A percentile compares a stretch with the other conserved stretches of the same genome.
Conservation (phyloP, 2,113 vertebrate genomes). For the Xiphias gladius region DNA sequence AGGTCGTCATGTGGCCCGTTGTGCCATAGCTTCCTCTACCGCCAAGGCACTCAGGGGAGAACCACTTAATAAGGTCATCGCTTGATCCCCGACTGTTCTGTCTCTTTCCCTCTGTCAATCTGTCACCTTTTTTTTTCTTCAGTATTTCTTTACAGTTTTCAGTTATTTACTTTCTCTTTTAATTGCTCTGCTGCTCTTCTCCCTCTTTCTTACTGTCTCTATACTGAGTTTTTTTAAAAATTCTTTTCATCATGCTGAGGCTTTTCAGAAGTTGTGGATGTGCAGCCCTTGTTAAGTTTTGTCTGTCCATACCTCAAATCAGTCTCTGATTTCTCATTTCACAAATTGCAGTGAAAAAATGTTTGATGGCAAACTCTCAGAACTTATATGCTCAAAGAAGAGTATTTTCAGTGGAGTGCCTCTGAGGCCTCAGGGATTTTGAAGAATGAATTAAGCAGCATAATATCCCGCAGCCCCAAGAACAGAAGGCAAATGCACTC, state of each 20-base stretch:
- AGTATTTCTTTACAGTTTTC: neutral
- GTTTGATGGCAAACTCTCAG: slow-evolving; percentile 4
- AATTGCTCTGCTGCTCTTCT: neutral
- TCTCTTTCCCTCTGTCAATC: slow-evolving; percentile 11
- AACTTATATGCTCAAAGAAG: slow-evolving; percentile 23
- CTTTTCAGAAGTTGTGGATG: neutral
- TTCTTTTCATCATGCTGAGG: neutral
- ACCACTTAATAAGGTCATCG: slow-evolving; percentile 80
- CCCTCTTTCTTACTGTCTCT: neutral
- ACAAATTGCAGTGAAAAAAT: slow-evolving; percentile 17
- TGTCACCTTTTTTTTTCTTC: slow-evolving; percentile 32
- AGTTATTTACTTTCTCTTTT: neutral
- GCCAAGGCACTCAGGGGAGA: slow-evolving; percentile 48
- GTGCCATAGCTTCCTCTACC: slow-evolving; percentile 44
- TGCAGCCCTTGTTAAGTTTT: neutral
- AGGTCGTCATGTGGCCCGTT: slow-evolving; percentile 59
- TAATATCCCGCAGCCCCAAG: slow-evolving; percentile 41
- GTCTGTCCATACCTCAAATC: neutral
- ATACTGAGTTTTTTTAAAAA: neutral
- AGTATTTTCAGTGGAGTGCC: slow-evolving; percentile 15
- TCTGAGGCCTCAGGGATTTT: slow-evolving; percentile 26
- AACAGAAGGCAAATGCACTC: slow-evolving; percentile 55
- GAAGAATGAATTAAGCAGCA: slow-evolving; percentile 46
- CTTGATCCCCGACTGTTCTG: slow-evolving; percentile 68
- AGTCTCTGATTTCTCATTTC: neutral